Conservation (phyloP, 1,140 invertebrate genomes). For the Protaetia brevitarsis region DNA sequence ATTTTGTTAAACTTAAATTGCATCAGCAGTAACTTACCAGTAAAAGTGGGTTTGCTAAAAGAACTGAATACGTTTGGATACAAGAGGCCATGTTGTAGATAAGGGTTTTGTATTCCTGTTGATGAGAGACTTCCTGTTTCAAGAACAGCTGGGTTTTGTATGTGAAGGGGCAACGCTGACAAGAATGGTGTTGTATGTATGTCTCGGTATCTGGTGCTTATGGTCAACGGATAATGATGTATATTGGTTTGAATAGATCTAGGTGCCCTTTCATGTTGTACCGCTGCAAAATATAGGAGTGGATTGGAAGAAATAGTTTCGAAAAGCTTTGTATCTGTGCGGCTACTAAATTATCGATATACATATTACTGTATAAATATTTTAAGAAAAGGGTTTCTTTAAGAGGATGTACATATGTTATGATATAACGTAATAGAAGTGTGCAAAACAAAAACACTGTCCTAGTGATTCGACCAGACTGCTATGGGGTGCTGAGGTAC, state of each 20-base stretch:
- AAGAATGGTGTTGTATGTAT: slow-evolving; percentile 50
- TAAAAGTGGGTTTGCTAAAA: slow-evolving; percentile 37
- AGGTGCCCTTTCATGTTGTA: slow-evolving; percentile 85
- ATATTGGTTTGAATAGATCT: slow-evolving; percentile 51
- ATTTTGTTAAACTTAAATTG: not conserved
- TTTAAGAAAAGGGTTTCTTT: too few relatives aligned
- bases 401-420: too few relatives aligned
- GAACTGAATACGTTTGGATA: slow-evolving; percentile 41
- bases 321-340: not conserved
- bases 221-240: slow-evolving; percentile 46
- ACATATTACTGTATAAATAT: too few relatives aligned
- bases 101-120: slow-evolving; percentile 28
- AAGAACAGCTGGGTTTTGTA: slow-evolving; percentile 39
- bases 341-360: too few relatives aligned
- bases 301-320: not conserved
- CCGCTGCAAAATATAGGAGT: slow-evolving; percentile 58
- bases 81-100: slow-evolving; percentile 43
- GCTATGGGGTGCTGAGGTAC: too few relatives aligned
- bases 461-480: too few relatives aligned
- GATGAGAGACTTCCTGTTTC: slow-evolving; percentile 28
- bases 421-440: too few relatives aligned
- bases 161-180: slow-evolving; percentile 50
- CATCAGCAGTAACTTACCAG: not conserved
- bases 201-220: slow-evolving; percentile 35
- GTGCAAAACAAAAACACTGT: too few relatives aligned